Evolutionary conservation across 2,888 invertebrate genomes (phyloP), one percentile per base, ranked within the genome.

Genomic region (Artemia sinica): DNA sequence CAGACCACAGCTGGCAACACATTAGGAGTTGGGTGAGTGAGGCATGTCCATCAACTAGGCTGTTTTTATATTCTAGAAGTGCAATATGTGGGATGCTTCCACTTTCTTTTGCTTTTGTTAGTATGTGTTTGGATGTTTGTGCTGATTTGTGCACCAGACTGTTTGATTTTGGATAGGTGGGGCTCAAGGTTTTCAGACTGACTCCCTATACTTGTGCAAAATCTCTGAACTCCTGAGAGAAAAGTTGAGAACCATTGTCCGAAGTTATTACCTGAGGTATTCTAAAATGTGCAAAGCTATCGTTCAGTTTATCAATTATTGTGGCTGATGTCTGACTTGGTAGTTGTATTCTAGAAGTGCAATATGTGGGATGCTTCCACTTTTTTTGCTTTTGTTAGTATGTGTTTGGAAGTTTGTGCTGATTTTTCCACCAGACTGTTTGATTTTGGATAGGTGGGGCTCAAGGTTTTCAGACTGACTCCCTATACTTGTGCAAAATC

Each of bases 91-190:
- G 58, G 58, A 7, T 14, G 58, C 8, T 58, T 58, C 58, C 58
- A 58, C 58, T 58, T 52, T 58, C 58, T 8, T 58, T 58, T 58
- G 58, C 58, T 58, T 58, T 58, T 5, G 8, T 58, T 58, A 58
- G 58, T 58, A 58, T 58, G 7, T 14, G 58, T 58, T 5, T 58
- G 5, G n/a, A 58, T 7, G 58, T 58, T 58, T 7, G 58, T 7
- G 14, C 58, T 58, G 58, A 58, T 58, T 58, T 8, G 5, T 8
- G 7, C 5, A 7, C 58, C 5, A 8, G 28, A 8, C 8, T 14
- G 7, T 58, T 8, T 5, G 5, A 58, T 58, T 14, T 58, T 8
- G 58, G 58, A 58, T 58, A 58, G 58, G 8, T 58, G 58, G 58
- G 58, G 58, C 8, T 58, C n/a, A 14, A 58, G 58, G 58, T 58